phyloP scores from a whole-genome alignment of 1,140 invertebrate species.

The Schlechtendalia chinensis region DNA sequence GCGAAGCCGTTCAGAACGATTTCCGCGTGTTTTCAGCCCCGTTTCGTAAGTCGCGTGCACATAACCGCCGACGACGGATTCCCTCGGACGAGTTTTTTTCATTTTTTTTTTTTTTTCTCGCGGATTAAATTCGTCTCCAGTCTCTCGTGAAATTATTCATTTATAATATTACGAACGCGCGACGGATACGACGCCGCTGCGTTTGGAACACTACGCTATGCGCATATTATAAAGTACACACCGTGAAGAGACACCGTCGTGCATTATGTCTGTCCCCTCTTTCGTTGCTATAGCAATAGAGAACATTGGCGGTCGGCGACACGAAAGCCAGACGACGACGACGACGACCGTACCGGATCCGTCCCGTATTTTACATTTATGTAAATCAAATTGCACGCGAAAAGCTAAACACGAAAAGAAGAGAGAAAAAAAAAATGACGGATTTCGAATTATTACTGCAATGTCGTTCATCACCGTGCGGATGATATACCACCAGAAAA shows the following conservation, averaged over 20 bases:
- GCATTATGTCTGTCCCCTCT: slow-evolving; percentile 7
- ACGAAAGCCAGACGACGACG: not conserved
- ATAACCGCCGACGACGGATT: too few species aligned
- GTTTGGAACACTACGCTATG: not conserved
- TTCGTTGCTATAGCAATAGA: slow-evolving; percentile 21
- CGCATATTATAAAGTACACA: not conserved
- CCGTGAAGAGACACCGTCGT: not conserved
- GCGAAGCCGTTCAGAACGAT: not conserved
- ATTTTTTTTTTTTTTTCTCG: too few species aligned
- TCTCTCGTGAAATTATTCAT: not conserved
- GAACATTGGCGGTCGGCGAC: slow-evolving; percentile 6
- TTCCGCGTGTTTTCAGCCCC: too few species aligned
- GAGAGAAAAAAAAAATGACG: not conserved
- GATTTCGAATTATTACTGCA: not conserved
- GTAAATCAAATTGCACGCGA: not conserved
- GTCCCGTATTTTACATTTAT: not conserved
- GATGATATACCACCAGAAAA: slow-evolving; percentile 19
- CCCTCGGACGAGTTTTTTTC: not conserved
- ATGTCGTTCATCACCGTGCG: too few species aligned
- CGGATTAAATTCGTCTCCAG: not conserved
- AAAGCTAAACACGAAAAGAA: not conserved
- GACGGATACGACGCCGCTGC: not conserved
- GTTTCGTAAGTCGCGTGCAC: too few species aligned
- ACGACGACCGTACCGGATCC: too few species aligned
- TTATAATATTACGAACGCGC: slow-evolving; percentile 9